Percentiles rank a stretch among this genome's conserved stretches.
Evolutionary conservation across 2,888 invertebrate genomes (phyloP).

Genomic region (Drosophila anomalata): DNA sequence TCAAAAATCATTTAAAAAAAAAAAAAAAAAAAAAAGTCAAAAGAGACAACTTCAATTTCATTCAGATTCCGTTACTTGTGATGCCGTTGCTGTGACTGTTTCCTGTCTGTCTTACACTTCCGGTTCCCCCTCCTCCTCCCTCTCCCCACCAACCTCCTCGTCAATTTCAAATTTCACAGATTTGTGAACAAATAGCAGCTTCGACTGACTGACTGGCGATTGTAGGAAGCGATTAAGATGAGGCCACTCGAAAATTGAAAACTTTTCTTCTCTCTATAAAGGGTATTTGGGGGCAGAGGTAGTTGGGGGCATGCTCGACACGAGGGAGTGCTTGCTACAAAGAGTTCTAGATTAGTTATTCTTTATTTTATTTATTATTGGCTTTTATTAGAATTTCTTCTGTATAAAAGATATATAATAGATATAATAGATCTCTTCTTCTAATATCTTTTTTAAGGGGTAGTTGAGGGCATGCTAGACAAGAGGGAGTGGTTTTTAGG

Average conservation of each 20-base stretch:
- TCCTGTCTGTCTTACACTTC: slow-evolving; percentile 42
- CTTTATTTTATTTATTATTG: too few relatives aligned
- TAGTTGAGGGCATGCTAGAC: too few relatives aligned
- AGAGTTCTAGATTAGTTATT: too few relatives aligned
- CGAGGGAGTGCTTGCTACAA: too few relatives aligned
- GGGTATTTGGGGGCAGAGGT: too few relatives aligned
- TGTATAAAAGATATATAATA: too few relatives aligned
- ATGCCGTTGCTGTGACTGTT: slow-evolving; percentile 37
- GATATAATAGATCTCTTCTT: too few relatives aligned
- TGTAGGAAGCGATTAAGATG: slow-evolving; percentile 41
- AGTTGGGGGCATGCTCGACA: too few relatives aligned
- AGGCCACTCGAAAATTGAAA: slow-evolving; percentile 56
- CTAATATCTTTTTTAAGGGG: too few relatives aligned
- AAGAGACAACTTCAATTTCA: slow-evolving; percentile 34
- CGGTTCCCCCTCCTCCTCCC: not conserved
- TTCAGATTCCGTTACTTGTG: slow-evolving; percentile 19
- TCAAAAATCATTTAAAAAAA: not conserved
- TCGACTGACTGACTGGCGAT: slow-evolving; percentile 16
- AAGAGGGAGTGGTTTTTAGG: too few relatives aligned
- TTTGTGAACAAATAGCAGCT: slow-evolving; percentile 7
- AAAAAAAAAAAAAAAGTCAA: not conserved
- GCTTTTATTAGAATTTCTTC: too few relatives aligned
- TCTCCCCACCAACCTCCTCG: not conserved
- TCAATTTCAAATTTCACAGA: slow-evolving; percentile 48
- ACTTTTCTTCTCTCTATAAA: not conserved